These are phyloP conservation scores for Frankliniella intonsa DNA, from an alignment of 2,888 invertebrate species.

Conservation along the genomic window DNA sequence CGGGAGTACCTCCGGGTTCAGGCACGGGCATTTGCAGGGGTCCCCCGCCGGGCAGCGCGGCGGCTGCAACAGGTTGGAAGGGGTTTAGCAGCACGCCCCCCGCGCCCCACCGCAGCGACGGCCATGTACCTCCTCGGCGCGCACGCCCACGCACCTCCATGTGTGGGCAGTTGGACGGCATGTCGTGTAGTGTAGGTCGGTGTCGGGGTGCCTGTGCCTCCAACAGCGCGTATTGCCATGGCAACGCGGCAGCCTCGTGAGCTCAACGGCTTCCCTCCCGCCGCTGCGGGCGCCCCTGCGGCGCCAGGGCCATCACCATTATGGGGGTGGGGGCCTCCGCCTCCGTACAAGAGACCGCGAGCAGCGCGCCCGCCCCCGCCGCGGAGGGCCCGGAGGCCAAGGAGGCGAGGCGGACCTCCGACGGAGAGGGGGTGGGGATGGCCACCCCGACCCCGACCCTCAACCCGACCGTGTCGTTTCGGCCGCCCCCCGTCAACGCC, in stretches of 20 bases:
- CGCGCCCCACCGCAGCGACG: not conserved
- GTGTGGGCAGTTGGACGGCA: not conserved
- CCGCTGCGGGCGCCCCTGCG: not conserved
- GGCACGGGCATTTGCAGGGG: constrained; percentile 13
- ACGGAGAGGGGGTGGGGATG: not conserved
- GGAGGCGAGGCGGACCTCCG: not conserved
- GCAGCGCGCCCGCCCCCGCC: not conserved
- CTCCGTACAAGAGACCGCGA: not conserved
- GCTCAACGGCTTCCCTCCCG: too few species aligned
- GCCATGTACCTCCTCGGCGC: not conserved
- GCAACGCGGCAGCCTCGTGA: not conserved
- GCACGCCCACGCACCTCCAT: not conserved
- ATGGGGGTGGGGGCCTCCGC: not conserved
- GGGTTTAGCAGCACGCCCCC: not conserved
- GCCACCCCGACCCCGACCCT: not conserved
- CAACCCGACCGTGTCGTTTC: not conserved
- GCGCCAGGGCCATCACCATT: not conserved
- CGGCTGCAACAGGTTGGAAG: not conserved
- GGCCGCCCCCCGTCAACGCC: not conserved
- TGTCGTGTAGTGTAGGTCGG: not conserved
- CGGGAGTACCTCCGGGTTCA: not conserved
- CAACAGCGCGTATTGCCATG: not conserved
- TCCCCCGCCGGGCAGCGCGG: constrained; percentile 6
- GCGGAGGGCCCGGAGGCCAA: not conserved
- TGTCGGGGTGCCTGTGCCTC: not conserved